Evolutionary conservation across 2,113 vertebrate genomes (phyloP).

Genomic region (Electrona antarctica): DNA sequence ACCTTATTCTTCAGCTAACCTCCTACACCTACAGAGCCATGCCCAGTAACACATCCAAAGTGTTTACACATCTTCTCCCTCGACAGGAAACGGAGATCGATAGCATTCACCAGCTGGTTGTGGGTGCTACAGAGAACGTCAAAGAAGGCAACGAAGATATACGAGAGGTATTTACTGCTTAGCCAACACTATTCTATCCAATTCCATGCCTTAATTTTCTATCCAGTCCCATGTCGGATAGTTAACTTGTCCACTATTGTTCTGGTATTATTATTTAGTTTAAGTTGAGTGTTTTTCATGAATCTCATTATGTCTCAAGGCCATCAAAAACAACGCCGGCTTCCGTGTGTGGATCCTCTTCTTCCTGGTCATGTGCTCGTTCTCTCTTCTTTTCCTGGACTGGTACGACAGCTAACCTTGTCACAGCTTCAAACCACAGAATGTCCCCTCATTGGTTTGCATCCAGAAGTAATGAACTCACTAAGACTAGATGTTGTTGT

Average conservation of each 20-base stretch:
- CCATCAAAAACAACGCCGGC: slow-evolving; percentile 98
- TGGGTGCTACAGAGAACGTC: slow-evolving; percentile 96
- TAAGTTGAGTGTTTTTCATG: too few species aligned
- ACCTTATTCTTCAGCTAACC: too few species aligned
- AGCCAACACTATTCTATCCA: too few species aligned
- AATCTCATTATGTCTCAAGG: slow-evolving; percentile 73
- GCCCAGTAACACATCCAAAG: too few species aligned
- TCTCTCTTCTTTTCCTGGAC: slow-evolving; percentile 96
- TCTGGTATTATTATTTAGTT: neutral
- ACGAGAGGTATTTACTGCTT: slow-evolving; percentile 85
- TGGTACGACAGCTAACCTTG: slow-evolving; percentile 92
- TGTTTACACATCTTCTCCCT: neutral
- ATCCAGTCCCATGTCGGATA: neutral
- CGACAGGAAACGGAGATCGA: slow-evolving; percentile 92
- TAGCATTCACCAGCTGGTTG: slow-evolving; percentile 92
- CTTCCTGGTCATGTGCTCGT: slow-evolving; percentile 99
- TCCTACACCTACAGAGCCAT: too few species aligned
- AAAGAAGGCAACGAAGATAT: slow-evolving; percentile 99
- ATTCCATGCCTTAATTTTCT: neutral
- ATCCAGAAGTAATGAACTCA: slow-evolving; percentile 8
- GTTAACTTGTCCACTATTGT: neutral
- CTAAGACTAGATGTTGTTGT: slow-evolving; percentile 20
- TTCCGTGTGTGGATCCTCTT: slow-evolving; percentile 99
- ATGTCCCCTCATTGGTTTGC: slow-evolving; percentile 20
- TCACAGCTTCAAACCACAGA: neutral